Evolutionary conservation across 1,140 invertebrate genomes (phyloP), one percentile per base, ranked within the genome.

Genomic region (Oreohelix idahoensis): DNA sequence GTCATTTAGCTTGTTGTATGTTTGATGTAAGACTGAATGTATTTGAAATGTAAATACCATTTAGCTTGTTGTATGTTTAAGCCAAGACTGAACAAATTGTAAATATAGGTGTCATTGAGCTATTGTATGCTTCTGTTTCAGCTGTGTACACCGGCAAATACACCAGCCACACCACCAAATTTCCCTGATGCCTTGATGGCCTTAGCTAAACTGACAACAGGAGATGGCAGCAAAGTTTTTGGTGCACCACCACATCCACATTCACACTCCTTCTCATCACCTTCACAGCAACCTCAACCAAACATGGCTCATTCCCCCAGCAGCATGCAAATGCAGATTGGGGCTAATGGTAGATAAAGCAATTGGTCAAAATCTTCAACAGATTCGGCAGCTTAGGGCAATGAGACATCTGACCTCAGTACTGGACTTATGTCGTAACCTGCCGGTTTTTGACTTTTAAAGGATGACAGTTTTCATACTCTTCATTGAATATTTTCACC

Each of bases 71-170:
- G n/a, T n/a, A n/a, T n/a, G n/a, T n/a, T n/a, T n/a, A n/a, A n/a
- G n/a, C n/a, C n/a, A n/a, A n/a, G n/a, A n/a, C n/a, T n/a, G n/a
- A n/a, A n/a, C n/a, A n/a, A n/a, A n/a, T n/a, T n/a, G n/a, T n/a
- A n/a, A n/a, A n/a, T n/a, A n/a, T n/a, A n/a, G n/a, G n/a, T n/a
- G n/a, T n/a, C n/a, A n/a, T n/a, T n/a, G n/a, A n/a, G n/a, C n/a
- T n/a, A n/a, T n/a, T n/a, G n/a, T n/a, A n/a, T n/a, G n/a, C n/a
- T 20, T n/a, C 51, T 38, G 63, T 26, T 66, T 80, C 88, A 92
- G 90, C 73, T 92, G 74, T 90, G 89, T 88, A 87, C 90, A 81
- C 89, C 90, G 86, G 89, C 91, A 36, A 91, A 91, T 87, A 91
- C 90, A 84, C 90, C 90, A 76, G 90, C 89, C 53, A 91, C 90